Evolutionary conservation across 2,113 vertebrate species (phyloP).

Genomic region (Trochalopteron elliotii): DNA sequence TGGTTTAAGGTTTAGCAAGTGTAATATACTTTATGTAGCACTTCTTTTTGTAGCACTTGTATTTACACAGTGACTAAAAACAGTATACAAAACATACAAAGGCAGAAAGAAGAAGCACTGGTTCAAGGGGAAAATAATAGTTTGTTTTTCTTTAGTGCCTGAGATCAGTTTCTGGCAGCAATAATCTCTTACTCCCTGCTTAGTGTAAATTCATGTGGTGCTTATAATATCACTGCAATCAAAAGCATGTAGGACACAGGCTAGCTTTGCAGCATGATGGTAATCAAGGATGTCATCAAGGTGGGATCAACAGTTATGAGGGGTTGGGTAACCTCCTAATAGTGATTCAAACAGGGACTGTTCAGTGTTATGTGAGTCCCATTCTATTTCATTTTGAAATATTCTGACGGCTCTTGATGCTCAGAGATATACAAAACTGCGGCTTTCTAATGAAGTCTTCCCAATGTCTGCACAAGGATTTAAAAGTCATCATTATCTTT

Average conservation of each 20-base stretch:
- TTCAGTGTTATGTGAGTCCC: background rate
- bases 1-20: constrained; percentile 25
- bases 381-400: background rate
- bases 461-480: background rate
- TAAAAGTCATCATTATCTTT: background rate
- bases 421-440: background rate
- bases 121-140: background rate
- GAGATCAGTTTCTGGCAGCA: background rate
- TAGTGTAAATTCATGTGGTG: background rate
- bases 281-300: background rate
- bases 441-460: background rate
- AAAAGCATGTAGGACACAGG: background rate
- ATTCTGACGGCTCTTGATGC: background rate
- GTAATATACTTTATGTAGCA: background rate
- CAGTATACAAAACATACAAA: background rate
- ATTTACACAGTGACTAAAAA: background rate
- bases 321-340: background rate
- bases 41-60: background rate
- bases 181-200: background rate
- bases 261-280: background rate
- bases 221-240: background rate
- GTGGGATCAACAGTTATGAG: background rate
- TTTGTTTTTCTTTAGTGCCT: background rate
- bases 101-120: background rate
- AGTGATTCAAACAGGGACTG: background rate